These are phyloP conservation scores for Atractosteus spatula DNA, from an alignment of 2,113 vertebrate species.

Conservation along the genomic window DNA sequence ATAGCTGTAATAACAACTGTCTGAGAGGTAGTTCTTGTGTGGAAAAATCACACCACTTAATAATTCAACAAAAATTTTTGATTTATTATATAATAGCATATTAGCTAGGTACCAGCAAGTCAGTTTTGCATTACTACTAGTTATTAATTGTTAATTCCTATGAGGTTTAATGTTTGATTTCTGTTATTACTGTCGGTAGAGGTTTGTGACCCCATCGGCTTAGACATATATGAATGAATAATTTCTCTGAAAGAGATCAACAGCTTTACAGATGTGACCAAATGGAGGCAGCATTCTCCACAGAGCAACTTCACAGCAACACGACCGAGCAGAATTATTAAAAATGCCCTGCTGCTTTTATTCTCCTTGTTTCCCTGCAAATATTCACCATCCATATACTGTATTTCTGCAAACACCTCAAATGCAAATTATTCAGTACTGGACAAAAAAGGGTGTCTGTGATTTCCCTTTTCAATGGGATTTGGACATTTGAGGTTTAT, in stretches of 20 bases:
- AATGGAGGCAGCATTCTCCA: conserved; percentile 47
- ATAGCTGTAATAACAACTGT: conserved; percentile 20
- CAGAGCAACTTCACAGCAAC: conserved; percentile 21
- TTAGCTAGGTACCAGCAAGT: too few relatives aligned
- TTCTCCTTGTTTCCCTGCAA: not conserved
- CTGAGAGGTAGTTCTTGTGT: conserved; percentile 32
- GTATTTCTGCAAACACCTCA: not conserved
- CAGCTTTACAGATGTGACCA: conserved; percentile 37
- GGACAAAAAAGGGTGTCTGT: not conserved
- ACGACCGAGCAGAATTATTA: conserved; percentile 8
- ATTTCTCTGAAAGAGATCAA: conserved; percentile 18
- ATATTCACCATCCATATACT: not conserved
- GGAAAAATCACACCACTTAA: not conserved
- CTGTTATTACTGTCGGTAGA: too few relatives aligned
- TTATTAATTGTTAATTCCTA: too few relatives aligned
- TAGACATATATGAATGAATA: too few relatives aligned
- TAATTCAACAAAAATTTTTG: too few relatives aligned
- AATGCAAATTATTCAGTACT: not conserved
- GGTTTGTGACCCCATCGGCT: too few relatives aligned
- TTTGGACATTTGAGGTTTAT: too few relatives aligned
- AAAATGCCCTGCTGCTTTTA: not conserved
- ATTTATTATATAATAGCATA: too few relatives aligned
- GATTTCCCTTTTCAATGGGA: too few relatives aligned
- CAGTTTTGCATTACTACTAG: too few relatives aligned
- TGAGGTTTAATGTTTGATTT: too few relatives aligned